phyloP scores from a whole-genome alignment of 1,140 invertebrate species.

The Drosophila persimilis region DNA sequence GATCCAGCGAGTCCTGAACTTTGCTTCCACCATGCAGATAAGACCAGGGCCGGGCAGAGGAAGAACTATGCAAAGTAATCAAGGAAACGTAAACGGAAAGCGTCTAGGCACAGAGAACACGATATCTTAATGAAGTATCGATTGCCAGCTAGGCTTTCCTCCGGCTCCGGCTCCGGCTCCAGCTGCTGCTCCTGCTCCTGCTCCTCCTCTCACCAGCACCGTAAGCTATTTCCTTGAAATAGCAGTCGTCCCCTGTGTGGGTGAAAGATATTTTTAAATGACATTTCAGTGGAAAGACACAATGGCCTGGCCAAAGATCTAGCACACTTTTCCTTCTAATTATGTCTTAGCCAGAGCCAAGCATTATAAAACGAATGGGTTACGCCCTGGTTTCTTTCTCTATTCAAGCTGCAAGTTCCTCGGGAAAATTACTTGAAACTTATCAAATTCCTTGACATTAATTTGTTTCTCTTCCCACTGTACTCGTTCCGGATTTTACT shows the following conservation, averaged over 20 bases:
- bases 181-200: background rate
- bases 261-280: slow-evolving; percentile 68
- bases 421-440: slow-evolving; percentile 32
- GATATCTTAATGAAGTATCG: slow-evolving; percentile 83
- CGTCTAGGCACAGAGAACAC: slow-evolving; percentile 77
- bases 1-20: slow-evolving; percentile 28
- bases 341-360: slow-evolving; percentile 33
- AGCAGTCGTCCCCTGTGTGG: slow-evolving; percentile 2
- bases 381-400: background rate
- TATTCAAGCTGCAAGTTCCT: background rate
- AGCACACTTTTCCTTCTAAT: slow-evolving; percentile 40
- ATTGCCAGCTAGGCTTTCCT: slow-evolving; percentile 48
- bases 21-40: slow-evolving; percentile 39
- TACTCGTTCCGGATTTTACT: background rate
- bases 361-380: background rate
- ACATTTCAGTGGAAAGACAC: slow-evolving; percentile 59
- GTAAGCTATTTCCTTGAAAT: too few relatives aligned
- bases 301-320: slow-evolving; percentile 41
- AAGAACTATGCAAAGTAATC: slow-evolving; percentile 82
- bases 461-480: slow-evolving; percentile 4
- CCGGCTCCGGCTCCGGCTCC: too few relatives aligned
- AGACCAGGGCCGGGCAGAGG: slow-evolving; percentile 49
- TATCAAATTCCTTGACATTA: slow-evolving; percentile 30
- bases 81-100: slow-evolving; percentile 82
- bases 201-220: too few relatives aligned